Base-by-base conservation (phyloP, 23 tunicate species). In the Corella eumyota region DNA sequence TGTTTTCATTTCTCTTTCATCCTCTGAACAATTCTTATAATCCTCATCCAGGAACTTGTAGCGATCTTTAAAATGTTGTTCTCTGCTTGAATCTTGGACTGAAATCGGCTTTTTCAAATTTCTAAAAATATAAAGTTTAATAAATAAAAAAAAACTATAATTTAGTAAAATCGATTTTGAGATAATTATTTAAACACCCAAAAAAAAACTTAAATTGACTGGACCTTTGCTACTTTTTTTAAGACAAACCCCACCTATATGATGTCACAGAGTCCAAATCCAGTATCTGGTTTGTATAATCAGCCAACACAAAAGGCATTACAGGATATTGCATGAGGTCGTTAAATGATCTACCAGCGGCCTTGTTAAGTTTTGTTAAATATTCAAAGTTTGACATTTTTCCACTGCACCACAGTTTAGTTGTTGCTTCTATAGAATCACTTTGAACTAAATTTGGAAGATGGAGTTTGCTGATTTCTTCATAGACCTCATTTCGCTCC, bases 291-390 rank as follows among this genome's bases (percentile, higher is more conserved):
- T 64, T 61, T 32, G 93, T 71, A 55, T 92, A 92, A 61, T 92
- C 92, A 21, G 93, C 37, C 9, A 92, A 57, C 13, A 92, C 69
- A 65, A 83, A 92, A 24, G 98, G 98, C 67, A 79, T 62, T 57
- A 92, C 98, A 1, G 98, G 98, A 46, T 92, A 92, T 58, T 92
- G 98, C 98, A 92, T 92, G 11, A 92, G 62, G 66, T 92, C 98
- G 55, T 92, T 92, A 69, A 92, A 92, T 15, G 90, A 72, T 6
- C 98, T 56, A 22, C 98, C 98, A 37, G 98, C 98, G 21, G 81
- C 70, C 61, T 86, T 78, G 75, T 92, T 92, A 13, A 92, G 68
- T 38, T 56, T 74, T 61, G 85, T 92, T 68, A 92, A 46, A 61
- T 83, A 92, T 32, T 77, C 93, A 37, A 92, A 92, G 64, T 92